Evolutionary conservation across 1,140 invertebrate genomes (phyloP).

Genomic region (Drosophila subobscura): DNA sequence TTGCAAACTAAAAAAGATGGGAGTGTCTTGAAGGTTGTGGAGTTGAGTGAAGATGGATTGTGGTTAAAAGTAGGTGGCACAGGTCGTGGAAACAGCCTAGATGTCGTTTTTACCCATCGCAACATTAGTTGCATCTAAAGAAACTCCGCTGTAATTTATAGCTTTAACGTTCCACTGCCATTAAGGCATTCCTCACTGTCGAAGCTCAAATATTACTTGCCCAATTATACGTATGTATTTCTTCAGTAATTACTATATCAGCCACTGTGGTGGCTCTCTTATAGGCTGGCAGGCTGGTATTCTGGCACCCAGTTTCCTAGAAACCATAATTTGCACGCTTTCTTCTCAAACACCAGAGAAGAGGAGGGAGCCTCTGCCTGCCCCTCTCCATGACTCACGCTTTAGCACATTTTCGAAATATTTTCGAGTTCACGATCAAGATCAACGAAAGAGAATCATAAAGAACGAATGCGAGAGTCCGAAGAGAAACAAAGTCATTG

Average conservation of each 20-base stretch:
- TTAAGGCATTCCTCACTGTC: too few relatives aligned
- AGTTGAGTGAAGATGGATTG: too few relatives aligned
- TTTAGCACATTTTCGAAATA: conserved; percentile 73
- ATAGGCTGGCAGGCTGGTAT: conserved; percentile 6
- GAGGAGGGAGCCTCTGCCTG: conserved; percentile 2
- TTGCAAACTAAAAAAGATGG: background rate
- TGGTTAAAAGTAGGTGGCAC: too few relatives aligned
- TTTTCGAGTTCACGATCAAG: conserved; percentile 74
- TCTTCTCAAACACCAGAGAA: conserved; percentile 62
- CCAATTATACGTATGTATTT: background rate
- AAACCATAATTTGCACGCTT: conserved; percentile 73
- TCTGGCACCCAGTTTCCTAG: conserved; percentile 40
- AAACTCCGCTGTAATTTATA: too few relatives aligned
- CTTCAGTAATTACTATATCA: conserved; percentile 30
- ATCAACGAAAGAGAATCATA: conserved; percentile 37
- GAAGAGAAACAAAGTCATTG: conserved; percentile 50
- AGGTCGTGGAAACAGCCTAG: too few relatives aligned
- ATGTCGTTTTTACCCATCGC: too few relatives aligned
- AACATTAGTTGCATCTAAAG: too few relatives aligned
- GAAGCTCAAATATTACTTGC: background rate
- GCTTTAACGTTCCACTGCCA: too few relatives aligned
- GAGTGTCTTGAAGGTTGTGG: too few relatives aligned
- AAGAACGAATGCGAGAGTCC: background rate
- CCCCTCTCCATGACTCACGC: conserved; percentile 25
- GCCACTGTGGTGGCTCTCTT: background rate